A percentile compares a stretch with the other conserved stretches of the same genome.
These are phyloP conservation scores for Achroia grisella DNA, from an alignment of 1,140 invertebrate species.

Conservation along the genomic window DNA sequence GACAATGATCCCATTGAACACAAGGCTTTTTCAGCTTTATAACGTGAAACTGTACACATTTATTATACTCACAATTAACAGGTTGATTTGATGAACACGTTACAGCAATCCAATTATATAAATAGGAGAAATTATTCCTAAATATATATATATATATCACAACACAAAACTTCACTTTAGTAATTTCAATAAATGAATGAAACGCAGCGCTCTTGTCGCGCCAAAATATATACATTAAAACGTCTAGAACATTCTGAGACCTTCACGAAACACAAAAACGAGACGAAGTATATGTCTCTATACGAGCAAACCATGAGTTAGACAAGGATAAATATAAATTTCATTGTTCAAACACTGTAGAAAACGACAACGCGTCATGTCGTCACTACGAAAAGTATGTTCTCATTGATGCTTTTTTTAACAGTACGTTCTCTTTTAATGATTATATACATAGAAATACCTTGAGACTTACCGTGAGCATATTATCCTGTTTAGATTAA, in stretches of 20 bases:
- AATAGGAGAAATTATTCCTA: slow-evolving; percentile 30
- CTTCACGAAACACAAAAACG: slow-evolving; percentile 48
- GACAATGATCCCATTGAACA: slow-evolving; percentile 34
- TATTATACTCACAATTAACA: slow-evolving; percentile 37
- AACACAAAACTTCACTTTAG: slow-evolving; percentile 60
- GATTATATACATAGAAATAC: too few species aligned
- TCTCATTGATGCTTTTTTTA: slow-evolving; percentile 13
- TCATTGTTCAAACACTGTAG: slow-evolving; percentile 32
- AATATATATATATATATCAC: slow-evolving; percentile 13
- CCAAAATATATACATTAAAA: slow-evolving; percentile 74
- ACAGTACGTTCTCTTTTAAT: background rate
- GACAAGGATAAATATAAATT: slow-evolving; percentile 66
- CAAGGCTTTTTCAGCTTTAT: slow-evolving; percentile 19
- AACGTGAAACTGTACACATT: slow-evolving; percentile 13
- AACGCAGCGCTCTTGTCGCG: slow-evolving; percentile 62
- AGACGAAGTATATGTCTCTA: slow-evolving; percentile 34
- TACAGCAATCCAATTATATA: slow-evolving; percentile 30
- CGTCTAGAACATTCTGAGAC: slow-evolving; percentile 73
- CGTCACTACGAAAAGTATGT: slow-evolving; percentile 37
- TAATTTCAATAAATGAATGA: slow-evolving; percentile 65
- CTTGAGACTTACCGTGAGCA: too few species aligned
- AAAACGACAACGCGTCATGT: slow-evolving; percentile 29
- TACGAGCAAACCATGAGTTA: slow-evolving; percentile 15
- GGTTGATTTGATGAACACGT: slow-evolving; percentile 29
- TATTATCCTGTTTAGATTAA: too few species aligned